Percentiles rank a stretch among this genome's conserved stretches.
Evolutionary conservation across 2,888 invertebrate genomes (phyloP).

Genomic region (Nemoura dubitans): DNA sequence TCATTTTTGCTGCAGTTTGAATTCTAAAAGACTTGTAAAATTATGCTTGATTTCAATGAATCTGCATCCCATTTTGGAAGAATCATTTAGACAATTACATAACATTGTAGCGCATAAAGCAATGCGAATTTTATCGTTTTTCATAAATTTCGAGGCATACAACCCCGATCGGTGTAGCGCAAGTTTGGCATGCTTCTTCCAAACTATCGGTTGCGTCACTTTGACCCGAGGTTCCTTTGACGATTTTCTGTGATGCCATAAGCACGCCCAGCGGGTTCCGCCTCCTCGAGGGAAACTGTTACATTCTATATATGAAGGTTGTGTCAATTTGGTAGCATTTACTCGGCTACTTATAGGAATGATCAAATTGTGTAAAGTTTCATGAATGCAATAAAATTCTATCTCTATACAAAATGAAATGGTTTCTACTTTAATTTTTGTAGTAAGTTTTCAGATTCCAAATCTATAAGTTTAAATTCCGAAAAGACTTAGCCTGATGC

Average conservation of each 20-base stretch:
- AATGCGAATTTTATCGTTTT: no score
- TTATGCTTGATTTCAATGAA: neutral
- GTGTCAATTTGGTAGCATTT: constrained; percentile 47
- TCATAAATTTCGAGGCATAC: no score
- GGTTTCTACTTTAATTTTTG: no score
- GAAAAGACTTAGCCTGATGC: no score
- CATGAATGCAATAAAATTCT: constrained; percentile 66
- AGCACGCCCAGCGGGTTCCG: neutral
- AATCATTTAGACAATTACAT: neutral
- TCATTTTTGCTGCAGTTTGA: neutral
- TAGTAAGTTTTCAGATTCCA: no score
- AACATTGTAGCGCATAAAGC: neutral
- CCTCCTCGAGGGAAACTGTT: neutral
- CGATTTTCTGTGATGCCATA: no score
- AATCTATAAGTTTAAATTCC: no score
- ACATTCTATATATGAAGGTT: constrained; percentile 41
- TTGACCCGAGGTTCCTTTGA: no score
- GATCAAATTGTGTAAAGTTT: constrained; percentile 63
- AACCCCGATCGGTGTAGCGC: no score
- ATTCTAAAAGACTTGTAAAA: neutral
- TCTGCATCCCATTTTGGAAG: neutral
- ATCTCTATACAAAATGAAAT: constrained; percentile 56
- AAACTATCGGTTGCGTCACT: no score
- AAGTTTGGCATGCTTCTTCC: no score
- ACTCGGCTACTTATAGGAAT: constrained; percentile 52